Conservation (phyloP, 37 sponge, comb jelly and placozoan species). For the Chondrilla cf. caribensis region DNA sequence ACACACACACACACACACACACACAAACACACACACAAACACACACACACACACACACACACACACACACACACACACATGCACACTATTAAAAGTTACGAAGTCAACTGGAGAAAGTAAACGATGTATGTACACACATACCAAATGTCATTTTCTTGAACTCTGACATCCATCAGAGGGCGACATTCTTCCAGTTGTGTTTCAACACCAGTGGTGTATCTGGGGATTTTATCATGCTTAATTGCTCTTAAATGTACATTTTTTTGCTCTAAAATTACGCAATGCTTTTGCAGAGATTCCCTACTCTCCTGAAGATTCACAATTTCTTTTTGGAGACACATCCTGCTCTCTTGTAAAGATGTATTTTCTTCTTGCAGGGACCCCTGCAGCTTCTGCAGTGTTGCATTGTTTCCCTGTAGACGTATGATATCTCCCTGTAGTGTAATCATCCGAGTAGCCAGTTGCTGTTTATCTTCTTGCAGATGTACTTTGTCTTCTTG, state of each 20-base stretch:
- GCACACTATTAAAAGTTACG: constrained; percentile 64
- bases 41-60: constrained; percentile 2
- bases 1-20: not conserved
- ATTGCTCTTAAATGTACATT: too few species aligned
- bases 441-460: not conserved
- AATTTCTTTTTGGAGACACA: too few species aligned
- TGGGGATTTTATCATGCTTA: too few species aligned
- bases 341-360: not conserved
- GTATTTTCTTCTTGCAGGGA: not conserved
- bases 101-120: too few species aligned
- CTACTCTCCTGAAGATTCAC: too few species aligned
- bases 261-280: too few species aligned
- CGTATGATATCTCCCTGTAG: not conserved
- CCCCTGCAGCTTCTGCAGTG: not conserved
- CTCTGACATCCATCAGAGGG: not conserved
- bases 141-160: not conserved
- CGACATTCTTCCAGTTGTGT: not conserved
- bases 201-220: not conserved
- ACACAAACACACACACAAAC: too few species aligned
- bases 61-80: not conserved
- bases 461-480: not conserved
- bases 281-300: too few species aligned
- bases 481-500: not conserved
- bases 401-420: not conserved
- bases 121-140: not conserved